Evolutionary conservation across 1,140 invertebrate species (phyloP), one percentile per base, ranked within the genome.

Genomic region (Trichoplusia ni): DNA sequence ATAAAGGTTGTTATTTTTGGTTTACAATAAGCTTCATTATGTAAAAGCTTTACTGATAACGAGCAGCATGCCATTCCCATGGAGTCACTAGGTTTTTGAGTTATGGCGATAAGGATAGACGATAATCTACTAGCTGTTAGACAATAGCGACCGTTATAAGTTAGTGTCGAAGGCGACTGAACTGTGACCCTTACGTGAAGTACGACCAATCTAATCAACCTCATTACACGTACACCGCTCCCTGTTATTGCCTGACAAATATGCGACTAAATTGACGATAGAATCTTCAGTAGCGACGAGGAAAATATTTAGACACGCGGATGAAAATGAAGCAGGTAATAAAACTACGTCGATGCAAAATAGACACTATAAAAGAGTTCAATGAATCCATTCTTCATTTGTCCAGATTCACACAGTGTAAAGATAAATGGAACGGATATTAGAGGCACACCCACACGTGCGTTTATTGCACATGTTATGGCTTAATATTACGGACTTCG

Each of bases 391-490:
- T 68, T 67, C 56, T 60, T 63, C 47, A 61, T 73, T 73, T 69
- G 58, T 68, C 53, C 67, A 74, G 66, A 46, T 75, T 66, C 67
- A 72, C 51, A 67, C 54, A 54, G 54, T 64, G 25, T 67, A 63
- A 56, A 74, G 66, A 75, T 79, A 78, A 72, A 78, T 75, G 65
- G 70, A 72, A 73, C 73, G 73, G 75, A 82, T 76, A 78, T 82
- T 72, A 81, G 67, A 56, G 54, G 61, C 61, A 74, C 69, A 64
- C 78, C 79, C 62, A 78, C 76, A 38, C 51, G 25, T 37, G 21
- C 21, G 60, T 76, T 75, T 78, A 77, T 64, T 76, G 66, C 66
- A 63, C 29, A 75, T 62, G 64, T 79, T 70, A 79, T 78, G 62
- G 67, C 59, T 73, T 76, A 74, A 75, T 77, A 62, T 31, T 35